Percentiles rank a stretch among this genome's conserved stretches.
These are phyloP conservation scores for Trachythela sp. DNA, from an alignment of 64 coral and sea anemone species.

Conservation along the genomic window DNA sequence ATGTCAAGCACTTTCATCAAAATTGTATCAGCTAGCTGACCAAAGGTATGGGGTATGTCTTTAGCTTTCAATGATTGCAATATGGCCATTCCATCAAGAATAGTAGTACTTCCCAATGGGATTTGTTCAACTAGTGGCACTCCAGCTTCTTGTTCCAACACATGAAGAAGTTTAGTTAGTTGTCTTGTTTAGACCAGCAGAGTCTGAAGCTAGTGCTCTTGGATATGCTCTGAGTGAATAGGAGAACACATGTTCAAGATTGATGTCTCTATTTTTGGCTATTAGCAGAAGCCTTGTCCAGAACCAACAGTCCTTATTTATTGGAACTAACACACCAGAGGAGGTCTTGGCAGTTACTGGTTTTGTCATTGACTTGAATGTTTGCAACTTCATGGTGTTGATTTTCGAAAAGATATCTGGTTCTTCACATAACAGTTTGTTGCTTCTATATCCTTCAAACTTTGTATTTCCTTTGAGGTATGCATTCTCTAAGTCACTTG, in stretches of 20 bases:
- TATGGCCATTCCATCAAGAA: slow-evolving; percentile 52
- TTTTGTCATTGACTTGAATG: neutral
- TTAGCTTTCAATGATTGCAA: slow-evolving; percentile 21
- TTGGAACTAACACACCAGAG: slow-evolving; percentile 3
- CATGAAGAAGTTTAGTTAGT: slow-evolving; percentile 44
- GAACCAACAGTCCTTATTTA: slow-evolving; percentile 50
- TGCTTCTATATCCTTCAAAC: neutral
- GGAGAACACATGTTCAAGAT: slow-evolving; percentile 28
- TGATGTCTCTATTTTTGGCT: slow-evolving; percentile 41
- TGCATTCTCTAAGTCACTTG: slow-evolving; percentile 1
- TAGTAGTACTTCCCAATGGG: neutral
- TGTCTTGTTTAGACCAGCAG: slow-evolving; percentile 51
- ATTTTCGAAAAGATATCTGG: neutral
- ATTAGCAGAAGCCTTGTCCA: slow-evolving; percentile 58
- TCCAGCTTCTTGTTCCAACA: slow-evolving; percentile 18
- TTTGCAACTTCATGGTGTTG: neutral
- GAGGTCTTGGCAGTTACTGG: neutral
- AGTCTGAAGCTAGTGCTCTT: slow-evolving; percentile 51
- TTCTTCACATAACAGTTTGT: neutral
- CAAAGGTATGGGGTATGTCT: neutral
- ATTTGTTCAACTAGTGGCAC: neutral
- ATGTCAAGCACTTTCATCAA: neutral
- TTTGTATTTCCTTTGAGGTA: slow-evolving; percentile 21
- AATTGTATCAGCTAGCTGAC: neutral
- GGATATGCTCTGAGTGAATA: slow-evolving; percentile 53